Evolutionary conservation across 2,888 invertebrate genomes (phyloP).

Genomic region (Rotaria macrura): DNA sequence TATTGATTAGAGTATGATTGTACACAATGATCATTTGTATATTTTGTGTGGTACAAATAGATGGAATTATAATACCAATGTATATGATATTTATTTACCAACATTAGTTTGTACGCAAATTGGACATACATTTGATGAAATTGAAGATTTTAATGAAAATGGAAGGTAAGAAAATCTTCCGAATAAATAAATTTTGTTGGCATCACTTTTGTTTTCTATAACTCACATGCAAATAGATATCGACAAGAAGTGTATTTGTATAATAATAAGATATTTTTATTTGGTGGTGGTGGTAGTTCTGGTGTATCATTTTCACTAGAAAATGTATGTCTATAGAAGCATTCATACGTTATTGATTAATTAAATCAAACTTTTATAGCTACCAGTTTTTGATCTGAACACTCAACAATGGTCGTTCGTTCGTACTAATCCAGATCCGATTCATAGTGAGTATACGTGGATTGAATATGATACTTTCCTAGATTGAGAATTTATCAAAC

Average conservation of each 20-base stretch:
- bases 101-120: constrained; percentile 23
- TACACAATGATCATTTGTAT: constrained; percentile 25
- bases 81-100: constrained; percentile 23
- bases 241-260: constrained; percentile 27
- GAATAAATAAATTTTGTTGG: not conserved
- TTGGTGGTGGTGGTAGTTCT: constrained; percentile 32
- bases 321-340: not conserved
- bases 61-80: constrained; percentile 26
- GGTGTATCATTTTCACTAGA: constrained; percentile 25
- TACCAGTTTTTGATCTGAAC: constrained; percentile 28
- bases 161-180: not conserved
- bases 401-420: constrained; percentile 21
- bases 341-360: not conserved
- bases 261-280: constrained; percentile 25
- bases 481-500: too few species aligned
- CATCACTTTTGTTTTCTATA: too few species aligned
- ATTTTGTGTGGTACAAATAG: constrained; percentile 32
- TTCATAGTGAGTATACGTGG: not conserved
- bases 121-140: constrained; percentile 24
- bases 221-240: too few species aligned
- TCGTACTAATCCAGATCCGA: not conserved
- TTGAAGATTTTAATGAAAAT: constrained; percentile 5
- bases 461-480: too few species aligned
- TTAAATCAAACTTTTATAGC: not conserved
- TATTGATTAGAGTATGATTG: constrained; percentile 12